Evolutionary conservation across 2,113 vertebrate species (phyloP).

Genomic region (Pycnonotus jocosus): DNA sequence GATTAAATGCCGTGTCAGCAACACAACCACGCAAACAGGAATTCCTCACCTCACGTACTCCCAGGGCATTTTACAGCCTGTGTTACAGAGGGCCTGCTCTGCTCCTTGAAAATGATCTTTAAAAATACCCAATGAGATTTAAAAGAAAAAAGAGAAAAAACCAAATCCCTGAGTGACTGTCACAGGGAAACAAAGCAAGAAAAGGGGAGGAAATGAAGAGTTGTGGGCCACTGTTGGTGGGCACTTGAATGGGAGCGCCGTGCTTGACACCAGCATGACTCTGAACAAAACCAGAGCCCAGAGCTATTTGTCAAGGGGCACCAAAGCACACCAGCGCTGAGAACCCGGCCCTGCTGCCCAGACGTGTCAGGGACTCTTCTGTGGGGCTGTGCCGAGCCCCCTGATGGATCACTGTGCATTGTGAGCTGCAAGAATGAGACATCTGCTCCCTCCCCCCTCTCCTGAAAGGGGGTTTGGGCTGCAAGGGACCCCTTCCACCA

Average conservation of each 20-base stretch:
- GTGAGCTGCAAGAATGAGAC: slow-evolving; percentile 53
- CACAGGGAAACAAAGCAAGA: slow-evolving; percentile 4
- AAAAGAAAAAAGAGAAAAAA: neutral
- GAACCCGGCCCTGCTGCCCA: slow-evolving; percentile 41
- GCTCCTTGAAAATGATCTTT: neutral
- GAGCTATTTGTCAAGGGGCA: slow-evolving; percentile 61
- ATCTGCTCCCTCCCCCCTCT: slow-evolving; percentile 40
- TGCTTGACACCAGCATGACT: slow-evolving; percentile 21
- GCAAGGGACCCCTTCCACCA: neutral
- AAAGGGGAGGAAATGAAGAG: slow-evolving; percentile 7
- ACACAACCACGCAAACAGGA: neutral
- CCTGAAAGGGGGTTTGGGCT: slow-evolving; percentile 11
- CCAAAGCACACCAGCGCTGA: slow-evolving; percentile 20
- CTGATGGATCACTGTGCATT: slow-evolving; percentile 55
- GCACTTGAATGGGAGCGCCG: slow-evolving; percentile 57
- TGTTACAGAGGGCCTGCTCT: neutral
- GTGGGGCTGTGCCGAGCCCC: neutral
- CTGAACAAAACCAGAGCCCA: slow-evolving; percentile 52
- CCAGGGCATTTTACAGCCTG: neutral
- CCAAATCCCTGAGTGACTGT: neutral
- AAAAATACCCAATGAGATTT: neutral
- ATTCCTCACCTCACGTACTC: neutral
- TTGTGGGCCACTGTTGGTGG: slow-evolving; percentile 9
- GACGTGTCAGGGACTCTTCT: slow-evolving; percentile 11
- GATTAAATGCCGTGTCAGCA: neutral